A percentile compares a stretch with the other conserved stretches of the same genome.
phyloP scores from a whole-genome alignment of 2,888 invertebrate species.

The Molanna angustata region DNA sequence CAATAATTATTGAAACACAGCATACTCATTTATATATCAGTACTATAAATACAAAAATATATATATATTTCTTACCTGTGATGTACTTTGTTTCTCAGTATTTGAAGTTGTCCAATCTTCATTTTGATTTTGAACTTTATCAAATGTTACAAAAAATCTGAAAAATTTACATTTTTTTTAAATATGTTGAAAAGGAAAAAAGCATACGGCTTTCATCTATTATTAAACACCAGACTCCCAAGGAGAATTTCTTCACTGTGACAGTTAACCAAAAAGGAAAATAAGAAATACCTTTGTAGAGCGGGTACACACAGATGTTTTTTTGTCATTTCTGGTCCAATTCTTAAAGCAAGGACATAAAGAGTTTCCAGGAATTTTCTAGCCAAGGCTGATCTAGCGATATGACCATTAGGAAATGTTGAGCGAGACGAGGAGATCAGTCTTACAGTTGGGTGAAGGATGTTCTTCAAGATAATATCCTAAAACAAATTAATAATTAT shows the following conservation, averaged over 20 bases:
- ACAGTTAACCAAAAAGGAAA: too few relatives aligned
- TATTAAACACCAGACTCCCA: too few relatives aligned
- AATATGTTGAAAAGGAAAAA: too few relatives aligned
- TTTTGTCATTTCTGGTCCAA: slow-evolving; percentile 76
- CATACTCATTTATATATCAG: too few relatives aligned
- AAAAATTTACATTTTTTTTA: slow-evolving; percentile 35
- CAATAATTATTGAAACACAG: too few relatives aligned
- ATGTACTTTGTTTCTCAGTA: slow-evolving; percentile 38
- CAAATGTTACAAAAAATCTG: slow-evolving; percentile 79
- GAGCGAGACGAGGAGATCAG: slow-evolving; percentile 76
- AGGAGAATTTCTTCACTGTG: too few relatives aligned
- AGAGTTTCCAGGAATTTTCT: slow-evolving; percentile 80
- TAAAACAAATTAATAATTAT: slow-evolving; percentile 48
- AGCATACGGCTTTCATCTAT: too few relatives aligned
- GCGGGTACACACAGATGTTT: slow-evolving; percentile 70
- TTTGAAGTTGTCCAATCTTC: slow-evolving; percentile 53
- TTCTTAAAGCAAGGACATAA: slow-evolving; percentile 72
- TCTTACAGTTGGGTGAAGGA: slow-evolving; percentile 79
- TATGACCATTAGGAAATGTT: slow-evolving; percentile 77
- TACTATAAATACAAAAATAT: too few relatives aligned
- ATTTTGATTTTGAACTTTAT: slow-evolving; percentile 62
- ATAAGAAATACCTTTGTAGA: slow-evolving; percentile 55
- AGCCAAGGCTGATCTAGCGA: slow-evolving; percentile 71
- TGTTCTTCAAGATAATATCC: slow-evolving; percentile 82
- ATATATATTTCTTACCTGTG: slow-evolving; percentile 15